phyloP scores from a whole-genome alignment of 2,888 invertebrate genomes.

The Netelia fuscicornis region DNA sequence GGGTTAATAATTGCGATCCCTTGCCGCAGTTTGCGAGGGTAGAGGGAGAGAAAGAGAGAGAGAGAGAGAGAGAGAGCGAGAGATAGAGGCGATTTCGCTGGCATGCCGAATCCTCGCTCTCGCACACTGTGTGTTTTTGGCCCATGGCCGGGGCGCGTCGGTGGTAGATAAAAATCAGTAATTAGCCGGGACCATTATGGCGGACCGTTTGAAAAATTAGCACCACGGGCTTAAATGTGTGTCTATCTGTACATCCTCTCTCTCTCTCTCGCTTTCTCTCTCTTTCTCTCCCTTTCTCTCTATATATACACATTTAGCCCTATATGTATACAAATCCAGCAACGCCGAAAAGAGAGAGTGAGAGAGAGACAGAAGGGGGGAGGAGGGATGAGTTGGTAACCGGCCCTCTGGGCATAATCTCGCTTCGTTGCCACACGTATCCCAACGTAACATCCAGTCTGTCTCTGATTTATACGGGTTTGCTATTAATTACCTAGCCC shows the following conservation, averaged over 20 bases:
- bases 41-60: conserved; percentile 51
- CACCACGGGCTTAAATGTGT: conserved; percentile 73
- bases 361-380: conserved; percentile 44
- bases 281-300: neutral
- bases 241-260: neutral
- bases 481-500: conserved; percentile 83
- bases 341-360: conserved; percentile 39
- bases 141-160: conserved; percentile 66
- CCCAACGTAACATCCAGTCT: conserved; percentile 80
- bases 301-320: neutral
- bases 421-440: conserved; percentile 76
- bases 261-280: conserved; percentile 2
- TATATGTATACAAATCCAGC: neutral
- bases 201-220: conserved; percentile 84
- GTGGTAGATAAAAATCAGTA: conserved; percentile 84
- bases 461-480: conserved; percentile 84
- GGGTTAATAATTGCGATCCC: conserved; percentile 75
- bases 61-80: conserved; percentile 57
- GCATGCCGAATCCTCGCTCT: conserved; percentile 67
- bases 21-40: conserved; percentile 61
- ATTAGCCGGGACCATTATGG: conserved; percentile 84
- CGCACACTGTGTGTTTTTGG: conserved; percentile 52
- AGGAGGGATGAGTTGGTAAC: conserved; percentile 77
- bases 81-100: conserved; percentile 53
- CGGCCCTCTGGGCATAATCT: conserved; percentile 84